Evolutionary conservation across 2,113 vertebrate species (phyloP).

Genomic region (Salminus brasiliensis): DNA sequence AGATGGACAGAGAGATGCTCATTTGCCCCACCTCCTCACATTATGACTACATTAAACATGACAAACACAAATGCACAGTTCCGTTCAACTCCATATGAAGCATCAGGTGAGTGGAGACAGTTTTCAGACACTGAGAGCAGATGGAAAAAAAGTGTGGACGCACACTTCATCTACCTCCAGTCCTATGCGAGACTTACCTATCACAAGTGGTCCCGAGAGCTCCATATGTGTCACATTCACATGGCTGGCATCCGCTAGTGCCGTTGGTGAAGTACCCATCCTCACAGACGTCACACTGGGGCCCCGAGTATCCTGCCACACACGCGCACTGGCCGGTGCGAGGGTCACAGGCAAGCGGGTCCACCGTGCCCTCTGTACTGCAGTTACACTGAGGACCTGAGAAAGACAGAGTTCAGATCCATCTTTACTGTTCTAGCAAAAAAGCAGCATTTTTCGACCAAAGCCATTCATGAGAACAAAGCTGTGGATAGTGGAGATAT

Average conservation of each 20-base stretch:
- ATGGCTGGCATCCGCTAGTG: slow-evolving; percentile 73
- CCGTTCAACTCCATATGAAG: too few relatives aligned
- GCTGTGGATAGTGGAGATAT: too few relatives aligned
- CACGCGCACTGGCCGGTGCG: slow-evolving; percentile 73
- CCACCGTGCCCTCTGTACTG: slow-evolving; percentile 70
- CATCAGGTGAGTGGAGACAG: too few relatives aligned
- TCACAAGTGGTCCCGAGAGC: slow-evolving; percentile 69
- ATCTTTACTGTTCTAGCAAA: not conserved
- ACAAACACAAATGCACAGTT: too few relatives aligned
- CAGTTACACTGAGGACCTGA: slow-evolving; percentile 71
- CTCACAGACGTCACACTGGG: slow-evolving; percentile 74
- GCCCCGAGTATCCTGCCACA: slow-evolving; percentile 66
- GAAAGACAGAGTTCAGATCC: slow-evolving; percentile 5
- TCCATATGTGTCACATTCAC: slow-evolving; percentile 74
- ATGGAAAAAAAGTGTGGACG: too few relatives aligned
- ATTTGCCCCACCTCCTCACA: too few relatives aligned
- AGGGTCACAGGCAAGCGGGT: slow-evolving; percentile 67
- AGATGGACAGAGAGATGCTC: too few relatives aligned
- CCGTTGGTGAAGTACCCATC: slow-evolving; percentile 74
- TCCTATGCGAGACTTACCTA: slow-evolving; percentile 76
- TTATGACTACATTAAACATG: too few relatives aligned
- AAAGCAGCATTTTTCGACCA: not conserved
- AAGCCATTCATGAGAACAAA: too few relatives aligned
- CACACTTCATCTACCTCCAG: too few relatives aligned
- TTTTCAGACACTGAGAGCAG: too few relatives aligned